These are phyloP conservation scores for Nebria salina DNA, from an alignment of 2,888 invertebrate species.

Conservation along the genomic window DNA sequence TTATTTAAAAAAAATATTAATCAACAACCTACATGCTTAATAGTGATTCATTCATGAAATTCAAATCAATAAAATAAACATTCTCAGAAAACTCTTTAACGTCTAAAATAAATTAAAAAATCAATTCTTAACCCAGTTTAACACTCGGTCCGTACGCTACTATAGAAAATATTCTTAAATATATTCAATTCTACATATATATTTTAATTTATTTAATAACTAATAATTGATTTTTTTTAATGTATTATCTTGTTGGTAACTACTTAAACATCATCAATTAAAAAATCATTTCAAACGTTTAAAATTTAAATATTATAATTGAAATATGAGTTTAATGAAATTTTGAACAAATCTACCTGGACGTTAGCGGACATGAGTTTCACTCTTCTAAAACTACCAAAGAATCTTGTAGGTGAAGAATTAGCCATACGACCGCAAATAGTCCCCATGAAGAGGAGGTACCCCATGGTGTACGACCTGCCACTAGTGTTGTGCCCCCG, in stretches of 20 bases:
- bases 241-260: too few relatives aligned
- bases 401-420: slow-evolving; percentile 27
- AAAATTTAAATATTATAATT: too few relatives aligned
- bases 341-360: slow-evolving; percentile 19
- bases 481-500: slow-evolving; percentile 9
- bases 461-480: slow-evolving; percentile 21
- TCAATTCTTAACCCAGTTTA: not conserved
- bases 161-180: too few relatives aligned
- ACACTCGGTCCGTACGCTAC: not conserved
- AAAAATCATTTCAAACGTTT: too few relatives aligned
- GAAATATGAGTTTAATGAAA: not conserved
- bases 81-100: not conserved
- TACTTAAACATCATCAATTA: too few relatives aligned
- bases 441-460: slow-evolving; percentile 27
- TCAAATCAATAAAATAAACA: not conserved
- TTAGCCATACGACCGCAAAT: slow-evolving; percentile 23
- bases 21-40: not conserved
- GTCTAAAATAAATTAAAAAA: not conserved
- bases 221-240: too few relatives aligned
- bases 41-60: not conserved
- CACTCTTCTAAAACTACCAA: slow-evolving; percentile 15
- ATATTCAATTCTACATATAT: too few relatives aligned
- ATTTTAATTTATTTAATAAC: too few relatives aligned
- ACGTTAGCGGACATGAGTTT: not conserved
- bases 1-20: not conserved